A percentile compares a stretch with the other conserved stretches of the same genome.
phyloP scores from a whole-genome alignment of 1,140 invertebrate species.

The Achroia grisella region DNA sequence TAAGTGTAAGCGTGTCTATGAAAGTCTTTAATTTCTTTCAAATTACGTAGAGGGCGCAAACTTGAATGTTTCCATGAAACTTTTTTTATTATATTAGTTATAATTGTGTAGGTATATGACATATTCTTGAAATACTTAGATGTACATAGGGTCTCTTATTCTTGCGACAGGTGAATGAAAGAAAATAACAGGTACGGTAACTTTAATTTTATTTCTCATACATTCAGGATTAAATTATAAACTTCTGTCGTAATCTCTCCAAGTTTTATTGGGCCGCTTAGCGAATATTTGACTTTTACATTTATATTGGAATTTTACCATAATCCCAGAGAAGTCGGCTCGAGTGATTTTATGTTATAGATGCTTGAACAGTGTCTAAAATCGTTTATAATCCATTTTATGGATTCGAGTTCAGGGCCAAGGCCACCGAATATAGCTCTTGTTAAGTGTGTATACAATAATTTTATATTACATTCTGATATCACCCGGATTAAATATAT shows the following conservation, averaged over 20 bases:
- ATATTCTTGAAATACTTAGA: neutral
- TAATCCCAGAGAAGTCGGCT: conserved; percentile 23
- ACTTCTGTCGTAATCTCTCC: conserved; percentile 32
- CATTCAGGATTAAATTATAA: conserved; percentile 40
- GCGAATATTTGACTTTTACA: conserved; percentile 31
- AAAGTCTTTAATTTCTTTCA: no score
- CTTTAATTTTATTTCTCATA: conserved; percentile 17
- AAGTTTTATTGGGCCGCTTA: conserved; percentile 41
- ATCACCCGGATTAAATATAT: no score
- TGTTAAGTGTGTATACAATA: neutral
- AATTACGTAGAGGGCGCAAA: no score
- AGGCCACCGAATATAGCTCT: conserved; percentile 5
- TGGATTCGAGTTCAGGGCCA: neutral
- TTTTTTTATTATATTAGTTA: neutral
- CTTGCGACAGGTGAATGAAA: neutral
- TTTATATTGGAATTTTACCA: conserved; percentile 50
- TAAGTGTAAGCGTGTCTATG: no score
- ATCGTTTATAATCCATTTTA: no score
- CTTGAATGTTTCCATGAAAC: no score
- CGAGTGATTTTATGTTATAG: neutral
- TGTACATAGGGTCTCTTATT: neutral
- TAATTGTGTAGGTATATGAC: no score
- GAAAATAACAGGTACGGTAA: neutral
- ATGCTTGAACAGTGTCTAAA: no score
- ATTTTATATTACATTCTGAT: no score